These are phyloP conservation scores for Aphaenogaster floridana DNA, from an alignment of 1,140 invertebrate genomes.

Conservation along the genomic window DNA sequence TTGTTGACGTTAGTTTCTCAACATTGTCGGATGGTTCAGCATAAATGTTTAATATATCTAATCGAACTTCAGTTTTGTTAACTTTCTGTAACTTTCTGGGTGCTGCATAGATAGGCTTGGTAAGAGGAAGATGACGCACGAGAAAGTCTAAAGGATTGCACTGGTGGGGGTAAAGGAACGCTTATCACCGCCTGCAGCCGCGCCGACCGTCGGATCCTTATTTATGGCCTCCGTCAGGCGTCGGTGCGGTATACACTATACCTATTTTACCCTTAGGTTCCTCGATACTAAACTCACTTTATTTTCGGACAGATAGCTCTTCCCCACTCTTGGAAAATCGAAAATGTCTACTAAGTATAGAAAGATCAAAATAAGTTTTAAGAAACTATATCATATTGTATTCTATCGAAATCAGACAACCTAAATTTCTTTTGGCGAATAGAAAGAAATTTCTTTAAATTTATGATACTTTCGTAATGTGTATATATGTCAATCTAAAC, in stretches of 20 bases:
- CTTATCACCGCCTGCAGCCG: slow-evolving; percentile 85
- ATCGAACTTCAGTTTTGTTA: slow-evolving; percentile 33
- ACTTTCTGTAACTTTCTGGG: slow-evolving; percentile 40
- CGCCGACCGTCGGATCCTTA: slow-evolving; percentile 86
- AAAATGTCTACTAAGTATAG: slow-evolving; percentile 43
- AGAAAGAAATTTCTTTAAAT: background rate
- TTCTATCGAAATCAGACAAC: background rate
- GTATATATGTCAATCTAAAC: background rate
- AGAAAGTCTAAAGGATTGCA: slow-evolving; percentile 70
- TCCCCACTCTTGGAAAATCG: slow-evolving; percentile 67
- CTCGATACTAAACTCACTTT: slow-evolving; percentile 76
- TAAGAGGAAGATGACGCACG: slow-evolving; percentile 66
- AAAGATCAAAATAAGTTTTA: slow-evolving; percentile 10
- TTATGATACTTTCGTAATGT: background rate
- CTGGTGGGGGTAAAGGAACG: slow-evolving; percentile 78
- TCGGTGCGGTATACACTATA: slow-evolving; percentile 76
- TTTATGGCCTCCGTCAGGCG: slow-evolving; percentile 84
- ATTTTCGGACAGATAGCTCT: slow-evolving; percentile 74
- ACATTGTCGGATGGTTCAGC: background rate
- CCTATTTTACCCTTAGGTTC: slow-evolving; percentile 81
- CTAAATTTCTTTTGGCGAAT: background rate
- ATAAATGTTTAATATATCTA: slow-evolving; percentile 14
- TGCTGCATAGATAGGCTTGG: slow-evolving; percentile 57
- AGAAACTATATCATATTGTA: background rate
- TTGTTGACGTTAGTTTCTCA: background rate